Evolutionary conservation across 2,113 vertebrate genomes (phyloP).

Genomic region (Platichthys flesus): DNA sequence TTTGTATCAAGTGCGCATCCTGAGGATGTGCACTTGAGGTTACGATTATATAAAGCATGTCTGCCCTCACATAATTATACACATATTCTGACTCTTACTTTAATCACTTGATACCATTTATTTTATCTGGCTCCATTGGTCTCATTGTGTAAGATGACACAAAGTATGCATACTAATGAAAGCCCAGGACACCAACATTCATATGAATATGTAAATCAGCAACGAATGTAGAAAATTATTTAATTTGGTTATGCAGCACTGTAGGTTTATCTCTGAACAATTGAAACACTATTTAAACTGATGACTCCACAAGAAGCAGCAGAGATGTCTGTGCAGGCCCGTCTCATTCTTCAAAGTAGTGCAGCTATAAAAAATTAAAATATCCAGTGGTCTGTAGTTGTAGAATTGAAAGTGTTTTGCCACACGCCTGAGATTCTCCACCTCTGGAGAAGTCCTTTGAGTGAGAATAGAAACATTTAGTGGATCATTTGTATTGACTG

Average conservation of each 20-base stretch:
- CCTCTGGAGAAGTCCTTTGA: neutral
- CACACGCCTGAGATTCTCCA: neutral
- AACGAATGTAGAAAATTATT: constrained; percentile 12
- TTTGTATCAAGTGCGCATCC: too few species aligned
- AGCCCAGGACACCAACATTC: constrained; percentile 21
- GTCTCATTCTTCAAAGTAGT: neutral
- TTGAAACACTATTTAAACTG: constrained; percentile 11
- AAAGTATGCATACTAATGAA: constrained; percentile 21
- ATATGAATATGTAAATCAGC: constrained; percentile 39
- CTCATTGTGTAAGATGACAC: constrained; percentile 10
- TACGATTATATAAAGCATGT: constrained; percentile 18
- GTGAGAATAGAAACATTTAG: neutral
- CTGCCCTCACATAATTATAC: constrained; percentile 11
- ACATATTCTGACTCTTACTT: constrained; percentile 10
- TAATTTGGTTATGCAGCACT: constrained; percentile 13
- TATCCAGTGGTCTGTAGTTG: neutral
- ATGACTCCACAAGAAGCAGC: constrained; percentile 18
- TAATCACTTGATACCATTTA: constrained; percentile 19
- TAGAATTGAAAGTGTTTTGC: neutral
- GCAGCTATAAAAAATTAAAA: neutral
- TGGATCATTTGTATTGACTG: neutral
- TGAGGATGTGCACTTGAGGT: constrained; percentile 12
- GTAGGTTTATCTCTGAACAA: constrained; percentile 13
- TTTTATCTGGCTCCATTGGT: constrained; percentile 14
- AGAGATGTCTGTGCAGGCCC: constrained; percentile 3